Percentiles rank a stretch among this genome's conserved stretches.
These are phyloP conservation scores for Otis tarda DNA, from an alignment of 2,113 vertebrate species.

Conservation along the genomic window DNA sequence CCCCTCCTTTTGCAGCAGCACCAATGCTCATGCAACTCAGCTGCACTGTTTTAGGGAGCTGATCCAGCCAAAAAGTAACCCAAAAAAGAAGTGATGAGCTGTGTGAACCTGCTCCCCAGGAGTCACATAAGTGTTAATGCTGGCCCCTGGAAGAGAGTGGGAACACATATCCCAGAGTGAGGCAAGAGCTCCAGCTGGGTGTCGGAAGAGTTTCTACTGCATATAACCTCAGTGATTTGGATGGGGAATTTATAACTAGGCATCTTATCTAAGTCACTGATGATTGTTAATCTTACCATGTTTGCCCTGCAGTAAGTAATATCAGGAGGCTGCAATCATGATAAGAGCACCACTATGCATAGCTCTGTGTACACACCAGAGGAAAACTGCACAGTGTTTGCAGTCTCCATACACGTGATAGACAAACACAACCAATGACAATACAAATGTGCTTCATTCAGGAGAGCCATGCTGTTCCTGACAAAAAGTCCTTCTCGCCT, in stretches of 20 bases:
- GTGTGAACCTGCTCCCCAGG: not conserved
- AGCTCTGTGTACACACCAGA: not conserved
- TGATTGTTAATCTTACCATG: not conserved
- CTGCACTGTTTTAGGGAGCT: not conserved
- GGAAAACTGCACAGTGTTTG: not conserved
- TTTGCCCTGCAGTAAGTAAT: not conserved
- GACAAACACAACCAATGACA: not conserved
- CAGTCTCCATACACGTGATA: not conserved
- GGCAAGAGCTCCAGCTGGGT: not conserved
- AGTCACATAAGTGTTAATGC: not conserved
- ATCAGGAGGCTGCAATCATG: not conserved
- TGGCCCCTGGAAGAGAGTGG: not conserved
- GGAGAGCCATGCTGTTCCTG: not conserved
- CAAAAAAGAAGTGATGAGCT: not conserved
- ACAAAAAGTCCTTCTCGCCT: not conserved
- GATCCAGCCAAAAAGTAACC: not conserved
- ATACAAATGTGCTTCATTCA: not conserved
- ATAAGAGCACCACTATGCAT: not conserved
- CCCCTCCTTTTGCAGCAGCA: not conserved
- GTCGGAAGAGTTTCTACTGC: not conserved
- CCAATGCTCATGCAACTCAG: not conserved
- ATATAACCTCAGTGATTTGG: not conserved
- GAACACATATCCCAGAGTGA: accelerated
- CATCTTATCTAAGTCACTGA: not conserved
- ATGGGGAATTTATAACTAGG: not conserved